Evolutionary conservation across 1,140 invertebrate genomes (phyloP).

Genomic region (Metaphire vulgaris): DNA sequence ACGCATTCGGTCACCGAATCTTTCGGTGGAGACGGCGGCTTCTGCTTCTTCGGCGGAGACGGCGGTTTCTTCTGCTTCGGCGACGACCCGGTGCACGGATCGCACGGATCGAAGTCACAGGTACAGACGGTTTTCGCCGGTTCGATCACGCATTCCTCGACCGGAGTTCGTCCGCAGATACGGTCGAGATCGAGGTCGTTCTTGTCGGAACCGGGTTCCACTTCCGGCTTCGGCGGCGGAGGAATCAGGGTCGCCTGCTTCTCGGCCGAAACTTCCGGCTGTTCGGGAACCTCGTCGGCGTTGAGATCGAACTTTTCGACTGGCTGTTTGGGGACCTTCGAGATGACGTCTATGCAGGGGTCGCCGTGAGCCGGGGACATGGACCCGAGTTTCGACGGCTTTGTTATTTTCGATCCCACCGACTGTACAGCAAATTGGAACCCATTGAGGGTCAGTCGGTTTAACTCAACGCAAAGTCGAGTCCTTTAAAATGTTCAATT

Average conservation of each 20-base stretch:
- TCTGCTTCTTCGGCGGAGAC: not conserved
- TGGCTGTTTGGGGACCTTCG: not conserved
- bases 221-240: not conserved
- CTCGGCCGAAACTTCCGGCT: not conserved
- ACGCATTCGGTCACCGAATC: no score
- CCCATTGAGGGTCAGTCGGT: no score
- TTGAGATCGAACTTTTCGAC: not conserved
- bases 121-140: no score
- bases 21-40: no score
- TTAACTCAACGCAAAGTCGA: no score
- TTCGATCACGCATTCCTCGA: no score
- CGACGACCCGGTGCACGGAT: not conserved
- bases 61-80: not conserved
- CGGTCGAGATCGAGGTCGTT: no score
- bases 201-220: not conserved
- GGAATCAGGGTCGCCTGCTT: not conserved
- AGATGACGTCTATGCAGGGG: not conserved
- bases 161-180: no score
- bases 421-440: not conserved
- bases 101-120: no score
- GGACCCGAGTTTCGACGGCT: not conserved
- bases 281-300: not conserved
- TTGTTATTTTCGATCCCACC: not conserved
- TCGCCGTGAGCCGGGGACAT: not conserved
- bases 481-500: no score